These are phyloP conservation scores for Phrixothrix hirtus DNA, from an alignment of 2,888 invertebrate genomes.

Conservation along the genomic window DNA sequence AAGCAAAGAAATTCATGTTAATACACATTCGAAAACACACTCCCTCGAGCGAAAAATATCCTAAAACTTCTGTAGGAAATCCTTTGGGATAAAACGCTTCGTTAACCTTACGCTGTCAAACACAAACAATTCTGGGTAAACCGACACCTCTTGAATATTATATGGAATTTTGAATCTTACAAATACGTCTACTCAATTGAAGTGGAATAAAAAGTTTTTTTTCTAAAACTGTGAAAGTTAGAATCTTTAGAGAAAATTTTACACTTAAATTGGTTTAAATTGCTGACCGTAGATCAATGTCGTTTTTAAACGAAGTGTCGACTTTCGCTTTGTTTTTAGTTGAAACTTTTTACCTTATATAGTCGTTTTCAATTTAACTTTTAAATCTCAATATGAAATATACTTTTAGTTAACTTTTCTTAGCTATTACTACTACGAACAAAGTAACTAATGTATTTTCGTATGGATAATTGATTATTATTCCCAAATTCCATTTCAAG, in stretches of 20 bases:
- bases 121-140: constrained; percentile 47
- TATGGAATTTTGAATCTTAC: constrained; percentile 31
- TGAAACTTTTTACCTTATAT: constrained; percentile 7
- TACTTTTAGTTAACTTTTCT: background rate
- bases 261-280: constrained; percentile 15
- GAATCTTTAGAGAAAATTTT: constrained; percentile 14
- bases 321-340: constrained; percentile 13
- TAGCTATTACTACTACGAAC: too few species aligned
- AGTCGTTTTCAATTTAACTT: constrained; percentile 12
- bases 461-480: too few species aligned
- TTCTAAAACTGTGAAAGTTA: constrained; percentile 9
- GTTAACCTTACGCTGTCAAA: constrained; percentile 48
- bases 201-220: constrained; percentile 26
- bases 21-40: constrained; percentile 33
- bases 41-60: constrained; percentile 45
- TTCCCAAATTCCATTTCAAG: too few species aligned
- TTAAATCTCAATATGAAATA: constrained; percentile 8
- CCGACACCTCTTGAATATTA: constrained; percentile 44
- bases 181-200: constrained; percentile 20
- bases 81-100: constrained; percentile 49
- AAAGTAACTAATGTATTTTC: background rate
- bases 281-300: constrained; percentile 17
- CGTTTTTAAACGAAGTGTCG: constrained; percentile 9
- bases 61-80: constrained; percentile 41
- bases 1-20: constrained; percentile 24